Percentiles rank a stretch among this genome's conserved stretches.
Conservation (phyloP, 2,113 vertebrate genomes). For the Muntiacus reevesi region DNA sequence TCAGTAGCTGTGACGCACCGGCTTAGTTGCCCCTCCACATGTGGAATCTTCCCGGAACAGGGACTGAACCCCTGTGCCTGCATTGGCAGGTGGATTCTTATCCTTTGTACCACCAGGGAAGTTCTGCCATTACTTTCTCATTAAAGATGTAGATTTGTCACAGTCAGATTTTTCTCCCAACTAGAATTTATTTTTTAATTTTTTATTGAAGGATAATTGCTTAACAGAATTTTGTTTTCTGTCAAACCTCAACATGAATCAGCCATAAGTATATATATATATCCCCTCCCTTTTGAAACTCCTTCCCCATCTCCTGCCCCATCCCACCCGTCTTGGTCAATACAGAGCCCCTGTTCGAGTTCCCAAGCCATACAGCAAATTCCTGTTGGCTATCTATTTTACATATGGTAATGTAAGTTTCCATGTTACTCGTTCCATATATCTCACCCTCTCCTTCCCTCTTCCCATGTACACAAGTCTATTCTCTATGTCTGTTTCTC, state of each 20-base stretch:
- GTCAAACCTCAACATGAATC: neutral
- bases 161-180: neutral
- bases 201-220: neutral
- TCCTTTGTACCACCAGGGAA: neutral
- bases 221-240: neutral
- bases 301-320: neutral
- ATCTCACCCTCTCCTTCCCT: neutral
- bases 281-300: neutral
- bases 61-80: neutral
- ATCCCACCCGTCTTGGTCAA: accelerated
- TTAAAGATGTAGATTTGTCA: neutral
- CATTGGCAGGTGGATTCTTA: neutral
- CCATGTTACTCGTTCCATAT: neutral
- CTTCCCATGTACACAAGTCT: neutral
- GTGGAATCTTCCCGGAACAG: neutral
- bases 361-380: neutral
- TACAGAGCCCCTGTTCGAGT: neutral
- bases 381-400: neutral
- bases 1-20: neutral
- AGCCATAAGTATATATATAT: neutral
- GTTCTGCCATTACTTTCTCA: neutral
- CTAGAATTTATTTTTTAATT: neutral
- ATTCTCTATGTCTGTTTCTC: neutral
- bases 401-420: neutral
- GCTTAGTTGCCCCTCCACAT: neutral